phyloP scores from a whole-genome alignment of 2,888 invertebrate species.

The Muscina levida region DNA sequence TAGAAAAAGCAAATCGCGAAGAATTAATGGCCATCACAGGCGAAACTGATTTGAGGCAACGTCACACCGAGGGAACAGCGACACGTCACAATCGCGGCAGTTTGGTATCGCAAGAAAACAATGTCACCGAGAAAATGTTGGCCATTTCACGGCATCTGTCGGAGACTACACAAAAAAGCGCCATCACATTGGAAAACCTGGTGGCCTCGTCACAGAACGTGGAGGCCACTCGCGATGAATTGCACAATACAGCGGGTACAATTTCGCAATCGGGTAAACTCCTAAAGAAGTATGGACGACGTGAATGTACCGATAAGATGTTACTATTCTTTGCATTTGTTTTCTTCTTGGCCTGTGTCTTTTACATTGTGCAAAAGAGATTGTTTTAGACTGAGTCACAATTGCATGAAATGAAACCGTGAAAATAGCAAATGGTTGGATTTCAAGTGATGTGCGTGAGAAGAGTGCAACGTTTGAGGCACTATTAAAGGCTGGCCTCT shows the following conservation, averaged over 20 bases:
- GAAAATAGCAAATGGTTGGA: too few species aligned
- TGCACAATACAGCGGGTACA: slow-evolving; percentile 91
- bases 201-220: slow-evolving; percentile 86
- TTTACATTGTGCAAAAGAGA: slow-evolving; percentile 95
- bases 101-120: slow-evolving; percentile 80
- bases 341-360: slow-evolving; percentile 93
- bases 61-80: slow-evolving; percentile 73
- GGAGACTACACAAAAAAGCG: slow-evolving; percentile 92
- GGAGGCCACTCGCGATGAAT: slow-evolving; percentile 89
- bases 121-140: slow-evolving; percentile 91
- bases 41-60: slow-evolving; percentile 83
- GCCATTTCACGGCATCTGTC: slow-evolving; percentile 92
- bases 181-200: slow-evolving; percentile 90
- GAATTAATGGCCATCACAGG: slow-evolving; percentile 83
- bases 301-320: slow-evolving; percentile 97
- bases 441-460: background rate
- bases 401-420: too few species aligned
- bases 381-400: slow-evolving; percentile 83
- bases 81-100: slow-evolving; percentile 83
- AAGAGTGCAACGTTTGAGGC: background rate
- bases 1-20: slow-evolving; percentile 88
- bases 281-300: slow-evolving; percentile 94
- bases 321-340: slow-evolving; percentile 92
- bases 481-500: slow-evolving; percentile 47
- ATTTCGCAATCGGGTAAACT: slow-evolving; percentile 95